phyloP scores from a whole-genome alignment of 2,888 invertebrate species.

The Dioctria linearis region DNA sequence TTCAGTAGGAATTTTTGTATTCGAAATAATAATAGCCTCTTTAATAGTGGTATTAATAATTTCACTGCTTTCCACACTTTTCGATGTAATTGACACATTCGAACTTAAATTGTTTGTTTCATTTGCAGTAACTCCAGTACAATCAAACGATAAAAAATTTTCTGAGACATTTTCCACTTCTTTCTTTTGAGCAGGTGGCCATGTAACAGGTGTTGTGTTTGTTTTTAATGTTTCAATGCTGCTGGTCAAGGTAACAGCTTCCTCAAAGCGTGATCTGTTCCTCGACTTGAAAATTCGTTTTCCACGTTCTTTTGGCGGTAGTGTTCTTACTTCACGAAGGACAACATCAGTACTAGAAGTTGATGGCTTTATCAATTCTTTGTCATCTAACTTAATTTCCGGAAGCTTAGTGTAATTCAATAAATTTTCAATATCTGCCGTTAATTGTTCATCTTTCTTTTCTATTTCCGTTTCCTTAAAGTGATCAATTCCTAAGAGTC shows the following conservation, averaged over 20 bases:
- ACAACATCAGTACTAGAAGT: slow-evolving; percentile 5
- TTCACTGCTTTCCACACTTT: not conserved
- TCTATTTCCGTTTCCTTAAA: slow-evolving; percentile 60
- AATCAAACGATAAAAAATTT: no score
- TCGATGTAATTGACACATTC: not conserved
- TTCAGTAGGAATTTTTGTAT: not conserved
- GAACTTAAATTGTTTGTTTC: no score
- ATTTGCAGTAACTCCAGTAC: no score
- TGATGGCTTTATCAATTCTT: slow-evolving; percentile 59
- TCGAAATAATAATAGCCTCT: no score
- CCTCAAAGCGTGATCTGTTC: slow-evolving; percentile 64
- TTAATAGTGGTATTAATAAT: no score
- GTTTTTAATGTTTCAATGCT: slow-evolving; percentile 19
- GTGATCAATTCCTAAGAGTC: slow-evolving; percentile 43
- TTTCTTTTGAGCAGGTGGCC: not conserved
- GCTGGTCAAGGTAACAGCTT: slow-evolving; percentile 32
- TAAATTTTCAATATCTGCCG: slow-evolving; percentile 76
- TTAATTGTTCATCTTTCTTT: slow-evolving; percentile 66
- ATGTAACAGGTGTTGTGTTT: slow-evolving; percentile 9
- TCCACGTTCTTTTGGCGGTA: slow-evolving; percentile 70
- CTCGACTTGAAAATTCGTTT: slow-evolving; percentile 70
- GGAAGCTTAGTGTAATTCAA: slow-evolving; percentile 76
- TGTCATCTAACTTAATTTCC: slow-evolving; percentile 74
- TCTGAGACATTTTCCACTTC: not conserved
- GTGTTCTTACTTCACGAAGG: slow-evolving; percentile 63